These are phyloP conservation scores for Phodopus roborovskii DNA, from an alignment of 2,113 vertebrate genomes.

Conservation along the genomic window DNA sequence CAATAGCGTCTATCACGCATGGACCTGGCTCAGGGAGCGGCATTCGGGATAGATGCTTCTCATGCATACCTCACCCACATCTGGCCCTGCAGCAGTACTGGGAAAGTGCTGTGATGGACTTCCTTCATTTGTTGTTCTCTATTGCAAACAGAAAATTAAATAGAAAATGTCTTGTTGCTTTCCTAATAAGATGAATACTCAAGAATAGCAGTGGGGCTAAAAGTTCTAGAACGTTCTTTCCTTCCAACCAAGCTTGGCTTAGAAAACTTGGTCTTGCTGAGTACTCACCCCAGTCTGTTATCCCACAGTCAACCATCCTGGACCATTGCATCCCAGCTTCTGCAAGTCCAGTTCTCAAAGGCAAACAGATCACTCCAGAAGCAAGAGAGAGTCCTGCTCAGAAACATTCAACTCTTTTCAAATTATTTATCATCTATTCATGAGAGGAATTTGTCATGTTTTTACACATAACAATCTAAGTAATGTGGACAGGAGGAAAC, in stretches of 20 bases:
- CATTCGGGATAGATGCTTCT: background rate
- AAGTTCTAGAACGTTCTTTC: background rate
- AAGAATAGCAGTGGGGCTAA: background rate
- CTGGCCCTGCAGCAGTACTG: no score
- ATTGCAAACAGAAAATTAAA: constrained; percentile 25
- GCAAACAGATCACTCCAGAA: background rate
- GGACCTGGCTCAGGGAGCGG: background rate
- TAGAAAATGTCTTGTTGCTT: background rate
- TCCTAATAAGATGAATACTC: background rate
- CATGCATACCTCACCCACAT: background rate
- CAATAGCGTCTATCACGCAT: background rate
- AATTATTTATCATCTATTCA: background rate
- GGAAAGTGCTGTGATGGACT: background rate
- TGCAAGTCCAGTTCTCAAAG: background rate
- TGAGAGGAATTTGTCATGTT: background rate
- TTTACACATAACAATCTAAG: background rate
- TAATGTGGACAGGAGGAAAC: background rate
- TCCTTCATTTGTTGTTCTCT: background rate
- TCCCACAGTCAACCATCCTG: background rate
- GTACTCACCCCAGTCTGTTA: background rate
- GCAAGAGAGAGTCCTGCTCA: background rate
- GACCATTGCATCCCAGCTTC: background rate
- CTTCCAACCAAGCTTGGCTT: constrained; percentile 35
- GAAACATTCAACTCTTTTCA: background rate
- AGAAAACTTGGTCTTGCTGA: background rate